Conservation (phyloP, 2,113 vertebrate genomes). For the Micromys minutus region DNA sequence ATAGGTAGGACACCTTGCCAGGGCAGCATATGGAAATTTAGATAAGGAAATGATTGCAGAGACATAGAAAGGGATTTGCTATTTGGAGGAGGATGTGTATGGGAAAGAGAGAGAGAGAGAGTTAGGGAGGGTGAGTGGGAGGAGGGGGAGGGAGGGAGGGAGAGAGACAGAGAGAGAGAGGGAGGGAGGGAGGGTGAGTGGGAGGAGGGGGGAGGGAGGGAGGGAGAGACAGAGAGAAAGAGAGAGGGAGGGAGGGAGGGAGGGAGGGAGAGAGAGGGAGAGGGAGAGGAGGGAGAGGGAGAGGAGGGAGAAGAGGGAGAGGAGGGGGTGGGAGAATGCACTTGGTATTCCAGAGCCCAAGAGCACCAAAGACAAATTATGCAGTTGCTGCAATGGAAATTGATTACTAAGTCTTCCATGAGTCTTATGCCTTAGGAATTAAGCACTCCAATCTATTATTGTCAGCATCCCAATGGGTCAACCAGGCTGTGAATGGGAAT, state of each 20-base stretch:
- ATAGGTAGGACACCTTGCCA: slow-evolving; percentile 70
- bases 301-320: background rate
- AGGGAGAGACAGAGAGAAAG: too few species aligned
- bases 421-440: slow-evolving; percentile 89
- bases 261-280: background rate
- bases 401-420: slow-evolving; percentile 87
- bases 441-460: slow-evolving; percentile 89
- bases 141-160: background rate
- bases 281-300: slow-evolving; percentile 16
- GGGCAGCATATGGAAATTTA: slow-evolving; percentile 78
- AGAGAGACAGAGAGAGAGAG: slow-evolving; percentile 23
- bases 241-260: slow-evolving; percentile 12
- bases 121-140: background rate
- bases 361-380: slow-evolving; percentile 86
- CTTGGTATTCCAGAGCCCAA: slow-evolving; percentile 77
- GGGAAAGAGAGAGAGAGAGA: slow-evolving; percentile 31
- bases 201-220: background rate
- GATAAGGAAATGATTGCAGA: slow-evolving; percentile 79
- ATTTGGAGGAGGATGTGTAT: slow-evolving; percentile 64
- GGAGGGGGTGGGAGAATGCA: slow-evolving; percentile 36
- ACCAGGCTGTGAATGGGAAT: slow-evolving; percentile 86
- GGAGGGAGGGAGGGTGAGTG: background rate
- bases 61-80: slow-evolving; percentile 63
- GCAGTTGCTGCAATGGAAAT: slow-evolving; percentile 86
- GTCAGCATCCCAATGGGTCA: slow-evolving; percentile 87